These are phyloP conservation scores for Drosophila neocordata DNA, from an alignment of 1,140 invertebrate genomes.

Conservation along the genomic window DNA sequence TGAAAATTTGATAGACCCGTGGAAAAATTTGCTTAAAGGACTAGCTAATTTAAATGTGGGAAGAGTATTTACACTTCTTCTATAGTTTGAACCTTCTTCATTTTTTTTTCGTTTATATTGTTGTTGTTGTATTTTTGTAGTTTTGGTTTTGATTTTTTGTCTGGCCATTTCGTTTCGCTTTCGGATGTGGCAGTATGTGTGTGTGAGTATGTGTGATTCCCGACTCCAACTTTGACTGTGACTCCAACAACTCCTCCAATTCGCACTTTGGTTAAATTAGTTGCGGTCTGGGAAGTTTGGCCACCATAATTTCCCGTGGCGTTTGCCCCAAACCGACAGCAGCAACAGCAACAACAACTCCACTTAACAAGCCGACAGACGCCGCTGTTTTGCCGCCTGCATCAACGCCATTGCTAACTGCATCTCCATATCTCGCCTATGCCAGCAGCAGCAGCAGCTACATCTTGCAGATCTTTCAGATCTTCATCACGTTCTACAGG, in stretches of 20 bases:
- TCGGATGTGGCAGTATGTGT: slow-evolving; percentile 36
- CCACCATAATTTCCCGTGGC: slow-evolving; percentile 81
- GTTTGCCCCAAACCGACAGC: slow-evolving; percentile 65
- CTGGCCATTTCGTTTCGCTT: slow-evolving; percentile 74
- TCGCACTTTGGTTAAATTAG: slow-evolving; percentile 82
- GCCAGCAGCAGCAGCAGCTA: not conserved
- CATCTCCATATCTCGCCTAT: slow-evolving; percentile 54
- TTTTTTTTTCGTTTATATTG: slow-evolving; percentile 10
- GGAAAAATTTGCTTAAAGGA: too few species aligned
- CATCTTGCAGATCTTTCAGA: slow-evolving; percentile 17
- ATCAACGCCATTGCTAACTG: slow-evolving; percentile 71
- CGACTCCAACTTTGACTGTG: slow-evolving; percentile 41
- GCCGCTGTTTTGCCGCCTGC: slow-evolving; percentile 64
- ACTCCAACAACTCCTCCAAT: slow-evolving; percentile 78
- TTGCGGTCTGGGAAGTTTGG: slow-evolving; percentile 81
- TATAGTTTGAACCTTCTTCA: too few species aligned
- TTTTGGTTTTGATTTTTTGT: slow-evolving; percentile 28
- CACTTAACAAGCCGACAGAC: slow-evolving; percentile 62
- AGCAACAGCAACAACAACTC: slow-evolving; percentile 42
- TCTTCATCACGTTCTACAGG: slow-evolving; percentile 61
- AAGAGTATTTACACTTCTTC: too few species aligned
- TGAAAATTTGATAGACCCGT: too few species aligned
- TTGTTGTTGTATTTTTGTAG: slow-evolving; percentile 2
- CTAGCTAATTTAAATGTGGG: too few species aligned
- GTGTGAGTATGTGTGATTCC: slow-evolving; percentile 17